phyloP scores from a whole-genome alignment of 2,797 vertebrate genomes.

The Enteromius fasciolatus region DNA sequence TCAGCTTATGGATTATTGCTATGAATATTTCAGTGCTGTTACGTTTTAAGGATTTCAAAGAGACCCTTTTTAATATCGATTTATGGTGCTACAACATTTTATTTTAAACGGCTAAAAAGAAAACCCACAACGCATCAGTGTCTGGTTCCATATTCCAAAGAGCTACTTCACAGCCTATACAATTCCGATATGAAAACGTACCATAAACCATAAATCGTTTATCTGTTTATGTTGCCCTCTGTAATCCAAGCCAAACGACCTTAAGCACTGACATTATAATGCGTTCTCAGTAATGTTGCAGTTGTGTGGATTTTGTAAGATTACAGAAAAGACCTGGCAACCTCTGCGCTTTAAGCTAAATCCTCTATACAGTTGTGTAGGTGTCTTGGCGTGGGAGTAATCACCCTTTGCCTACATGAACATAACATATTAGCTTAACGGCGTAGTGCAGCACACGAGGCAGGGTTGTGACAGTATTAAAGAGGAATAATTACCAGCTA shows the following conservation, averaged over 20 bases:
- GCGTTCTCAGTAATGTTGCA: conserved; percentile 31
- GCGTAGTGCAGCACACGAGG: conserved; percentile 52
- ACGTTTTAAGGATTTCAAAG: conserved; percentile 14
- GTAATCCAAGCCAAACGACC: conserved; percentile 39
- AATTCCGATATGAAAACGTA: not conserved
- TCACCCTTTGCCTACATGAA: conserved; percentile 40
- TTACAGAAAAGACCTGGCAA: conserved; percentile 33
- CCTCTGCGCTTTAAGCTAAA: conserved; percentile 33
- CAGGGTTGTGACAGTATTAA: conserved; percentile 61
- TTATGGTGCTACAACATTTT: not conserved
- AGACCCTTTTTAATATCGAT: conserved; percentile 22
- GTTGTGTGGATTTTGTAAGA: conserved; percentile 29
- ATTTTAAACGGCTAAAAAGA: conserved; percentile 2
- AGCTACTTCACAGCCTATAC: conserved; percentile 16
- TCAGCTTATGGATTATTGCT: not conserved
- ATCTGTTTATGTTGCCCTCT: conserved; percentile 22
- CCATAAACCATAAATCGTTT: conserved; percentile 28
- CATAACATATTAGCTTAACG: conserved; percentile 53
- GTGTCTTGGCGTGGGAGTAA: conserved; percentile 41
- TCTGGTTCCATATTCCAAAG: conserved; percentile 10
- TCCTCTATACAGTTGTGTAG: conserved; percentile 45
- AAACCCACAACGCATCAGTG: not conserved
- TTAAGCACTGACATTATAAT: conserved; percentile 22
- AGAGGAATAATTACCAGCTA: conserved; percentile 60
- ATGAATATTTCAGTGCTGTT: conserved; percentile 25